Base-by-base conservation (phyloP, 2,888 invertebrate genomes). In the Harpalus rubripes region DNA sequence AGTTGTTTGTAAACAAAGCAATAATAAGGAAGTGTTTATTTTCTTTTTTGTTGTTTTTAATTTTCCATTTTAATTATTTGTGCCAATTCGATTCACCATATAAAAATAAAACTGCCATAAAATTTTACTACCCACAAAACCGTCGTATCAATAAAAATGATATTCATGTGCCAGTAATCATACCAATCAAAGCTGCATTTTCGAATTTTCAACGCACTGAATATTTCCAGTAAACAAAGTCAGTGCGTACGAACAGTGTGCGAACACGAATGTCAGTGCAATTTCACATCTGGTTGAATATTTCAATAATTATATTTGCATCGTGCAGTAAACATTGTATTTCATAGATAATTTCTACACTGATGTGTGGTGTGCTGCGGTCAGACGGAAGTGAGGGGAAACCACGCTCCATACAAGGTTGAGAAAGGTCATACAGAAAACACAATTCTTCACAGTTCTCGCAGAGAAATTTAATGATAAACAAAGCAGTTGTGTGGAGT, bases 351-450 rank as follows among this genome's bases (percentile, higher is more conserved):
- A 68, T 76, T 76, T 76, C 44, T 52, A 76, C 44, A 52, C 22
- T 44, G n/a, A 52, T 76, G 76, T 52, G 18, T 12, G 68, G 76
- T 52, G 18, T 12, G 68, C 15, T 76, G 76, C 56, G 76, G 76
- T 76, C 22, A 76, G 41, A 52, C 76, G 22, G 12, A 32, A 56
- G 56, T 26, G 56, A 41, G 52, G 72, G 16, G 18, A 74, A 58
- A 78, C 26, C 76, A 76, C 52, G 76, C 18, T 52, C 15, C 12
- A 76, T 22, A 41, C 78, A 78, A 78, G 78, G 78, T 78, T 78
- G 78, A 78, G 78, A 78, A 78, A 78, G 78, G 78, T 78, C 78
- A 78, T 58, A 58, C 78, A 56, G 32, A 78, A 15, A 65, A 59
- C 59, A 16, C 10, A n/a, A 56, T 56, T 56, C 56, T 52, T 12